phyloP scores from a whole-genome alignment of 2,888 invertebrate genomes.

The Carterocephalus palaemon region DNA sequence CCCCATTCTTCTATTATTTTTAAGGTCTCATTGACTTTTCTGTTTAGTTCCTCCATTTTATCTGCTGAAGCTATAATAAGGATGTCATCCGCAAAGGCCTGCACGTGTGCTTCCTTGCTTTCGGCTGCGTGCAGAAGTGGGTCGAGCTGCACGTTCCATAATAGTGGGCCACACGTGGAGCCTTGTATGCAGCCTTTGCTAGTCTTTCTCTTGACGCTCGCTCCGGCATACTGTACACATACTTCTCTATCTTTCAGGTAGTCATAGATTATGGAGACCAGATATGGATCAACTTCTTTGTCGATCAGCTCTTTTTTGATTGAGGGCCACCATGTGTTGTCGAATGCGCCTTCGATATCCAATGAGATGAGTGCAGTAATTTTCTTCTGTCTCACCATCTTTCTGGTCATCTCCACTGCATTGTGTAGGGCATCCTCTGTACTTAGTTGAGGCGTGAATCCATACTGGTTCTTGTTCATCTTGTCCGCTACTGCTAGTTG shows the following conservation, averaged over 20 bases:
- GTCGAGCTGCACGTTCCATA: too few species aligned
- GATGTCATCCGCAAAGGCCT: too few species aligned
- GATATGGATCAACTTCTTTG: neutral
- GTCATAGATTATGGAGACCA: neutral
- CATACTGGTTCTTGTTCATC: neutral
- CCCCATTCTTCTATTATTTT: too few species aligned
- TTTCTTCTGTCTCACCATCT: neutral
- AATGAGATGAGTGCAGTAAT: neutral
- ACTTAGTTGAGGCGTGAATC: neutral
- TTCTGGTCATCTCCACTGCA: neutral
- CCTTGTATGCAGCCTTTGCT: too few species aligned
- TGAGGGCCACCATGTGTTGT: neutral
- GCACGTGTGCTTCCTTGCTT: too few species aligned
- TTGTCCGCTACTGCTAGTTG: neutral
- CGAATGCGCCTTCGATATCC: neutral
- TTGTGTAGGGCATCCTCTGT: too few species aligned
- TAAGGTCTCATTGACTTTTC: too few species aligned
- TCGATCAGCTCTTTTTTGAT: neutral
- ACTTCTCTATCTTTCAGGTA: neutral
- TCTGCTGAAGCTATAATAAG: too few species aligned
- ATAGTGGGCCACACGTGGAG: too few species aligned
- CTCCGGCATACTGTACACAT: neutral
- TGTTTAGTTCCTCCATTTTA: too few species aligned
- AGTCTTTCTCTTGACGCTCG: too few species aligned
- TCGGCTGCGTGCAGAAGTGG: too few species aligned